Conservation (phyloP, 2,113 vertebrate genomes). For the Apeltes quadracus region DNA sequence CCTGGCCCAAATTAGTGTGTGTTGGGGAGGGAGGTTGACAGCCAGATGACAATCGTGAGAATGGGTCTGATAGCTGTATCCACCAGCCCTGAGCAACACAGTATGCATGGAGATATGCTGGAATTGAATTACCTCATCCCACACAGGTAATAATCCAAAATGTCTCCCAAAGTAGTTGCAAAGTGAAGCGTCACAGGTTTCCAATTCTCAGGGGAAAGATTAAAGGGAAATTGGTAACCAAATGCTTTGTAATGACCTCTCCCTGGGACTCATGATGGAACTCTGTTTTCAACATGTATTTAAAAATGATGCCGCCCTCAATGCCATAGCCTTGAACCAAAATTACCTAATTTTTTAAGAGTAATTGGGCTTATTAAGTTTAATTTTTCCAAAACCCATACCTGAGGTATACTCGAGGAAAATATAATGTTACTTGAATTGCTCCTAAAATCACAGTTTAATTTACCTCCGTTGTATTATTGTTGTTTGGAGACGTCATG, state of each 20-base stretch:
- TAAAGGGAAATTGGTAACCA: conserved; percentile 37
- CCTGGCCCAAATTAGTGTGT: conserved; percentile 9
- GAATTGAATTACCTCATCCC: conserved; percentile 56
- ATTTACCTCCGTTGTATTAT: neutral
- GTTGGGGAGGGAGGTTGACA: conserved; percentile 33
- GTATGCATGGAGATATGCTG: conserved; percentile 5
- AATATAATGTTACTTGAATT: neutral
- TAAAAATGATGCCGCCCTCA: neutral
- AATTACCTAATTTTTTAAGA: neutral
- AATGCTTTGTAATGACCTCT: conserved; percentile 27
- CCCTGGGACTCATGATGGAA: conserved; percentile 14
- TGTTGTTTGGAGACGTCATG: neutral
- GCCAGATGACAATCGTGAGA: conserved; percentile 46
- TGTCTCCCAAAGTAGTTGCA: conserved; percentile 43
- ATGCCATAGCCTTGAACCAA: neutral
- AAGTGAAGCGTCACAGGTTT: conserved; percentile 14
- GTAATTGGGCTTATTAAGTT: neutral
- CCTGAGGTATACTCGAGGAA: no score
- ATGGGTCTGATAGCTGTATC: conserved; percentile 40
- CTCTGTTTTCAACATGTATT: neutral
- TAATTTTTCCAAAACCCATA: no score
- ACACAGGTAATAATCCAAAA: conserved; percentile 49
- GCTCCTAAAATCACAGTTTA: neutral
- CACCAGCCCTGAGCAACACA: conserved; percentile 42
- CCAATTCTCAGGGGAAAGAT: conserved; percentile 27